These are phyloP conservation scores for Pristionchus fissidentatus DNA, from an alignment of 2,888 invertebrate genomes.

Conservation along the genomic window DNA sequence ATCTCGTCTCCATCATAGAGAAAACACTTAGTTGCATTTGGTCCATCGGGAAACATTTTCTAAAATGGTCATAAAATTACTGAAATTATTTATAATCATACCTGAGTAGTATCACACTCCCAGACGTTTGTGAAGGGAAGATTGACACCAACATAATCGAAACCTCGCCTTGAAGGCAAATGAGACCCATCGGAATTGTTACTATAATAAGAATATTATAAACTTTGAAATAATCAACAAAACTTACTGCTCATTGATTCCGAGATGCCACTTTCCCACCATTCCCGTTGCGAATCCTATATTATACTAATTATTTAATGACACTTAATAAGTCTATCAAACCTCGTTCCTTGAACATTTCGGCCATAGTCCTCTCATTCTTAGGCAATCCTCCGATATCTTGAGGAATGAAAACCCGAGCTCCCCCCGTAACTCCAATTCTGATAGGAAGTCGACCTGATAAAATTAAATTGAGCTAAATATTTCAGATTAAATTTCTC, in stretches of 20 bases:
- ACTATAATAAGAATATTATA: background rate
- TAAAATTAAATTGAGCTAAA: background rate
- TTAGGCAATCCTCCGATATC: conserved; percentile 78
- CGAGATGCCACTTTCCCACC: conserved; percentile 79
- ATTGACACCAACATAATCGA: conserved; percentile 75
- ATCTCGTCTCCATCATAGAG: conserved; percentile 74
- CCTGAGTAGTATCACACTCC: conserved; percentile 73
- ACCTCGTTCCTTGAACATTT: conserved; percentile 76
- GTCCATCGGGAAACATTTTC: conserved; percentile 51
- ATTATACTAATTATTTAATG: background rate
- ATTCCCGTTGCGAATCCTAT: conserved; percentile 77
- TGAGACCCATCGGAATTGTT: conserved; percentile 67
- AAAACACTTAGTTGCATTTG: conserved; percentile 63
- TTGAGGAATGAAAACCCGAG: conserved; percentile 70
- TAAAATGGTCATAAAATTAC: background rate
- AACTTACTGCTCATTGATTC: conserved; percentile 72
- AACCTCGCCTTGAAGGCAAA: conserved; percentile 71
- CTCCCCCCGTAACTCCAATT: conserved; percentile 74
- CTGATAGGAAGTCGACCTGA: conserved; percentile 74
- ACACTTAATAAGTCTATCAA: background rate
- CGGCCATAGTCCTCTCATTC: conserved; percentile 78
- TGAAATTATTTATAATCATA: background rate
- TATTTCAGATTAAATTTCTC: background rate
- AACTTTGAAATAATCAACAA: background rate
- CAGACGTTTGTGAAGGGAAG: conserved; percentile 74